Base-by-base conservation (phyloP, 2,113 vertebrate genomes). In the Rhea americana region DNA sequence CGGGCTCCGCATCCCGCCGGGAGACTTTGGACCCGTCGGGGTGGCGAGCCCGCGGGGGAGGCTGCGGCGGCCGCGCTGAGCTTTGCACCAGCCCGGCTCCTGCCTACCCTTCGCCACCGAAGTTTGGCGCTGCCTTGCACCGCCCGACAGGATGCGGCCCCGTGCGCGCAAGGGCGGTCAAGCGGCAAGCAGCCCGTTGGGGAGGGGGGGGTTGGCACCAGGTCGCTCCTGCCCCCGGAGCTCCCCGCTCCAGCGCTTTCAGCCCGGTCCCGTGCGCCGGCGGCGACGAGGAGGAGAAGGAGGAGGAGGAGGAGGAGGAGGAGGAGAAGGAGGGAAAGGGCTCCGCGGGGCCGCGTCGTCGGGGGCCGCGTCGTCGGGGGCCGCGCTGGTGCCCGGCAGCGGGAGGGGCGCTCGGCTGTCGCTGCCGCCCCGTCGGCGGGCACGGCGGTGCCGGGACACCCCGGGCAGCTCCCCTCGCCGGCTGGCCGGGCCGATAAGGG, bases 401-500 rank as follows among this genome's bases (percentile, higher is more conserved):
- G 7, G 11, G 62, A 39, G 24, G 7, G 90, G 67, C 88, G 56
- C 24, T 58, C 6, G 24, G 15, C 32, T 67, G 13, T 41, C 66
- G 28, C 43, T 12, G 3, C 68, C 73, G 12, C 28, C 56, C n/a
- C 48, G n/a, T 13, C 17, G 7, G 21, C 6, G 55, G 28, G 26
- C 26, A 28, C 28, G 55, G 26, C 51, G 53, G 53, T 14, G 53
- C 11, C 22, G 24, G 26, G 51, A 66, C 45, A 24, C 39, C 26
- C 5, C 24, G 11, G 2, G 70, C 47, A 19, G 8, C 13, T 78
- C 62, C n/a, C 17, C 43, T 81, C 25, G 72, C 51, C 87, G 53
- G 80, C 92, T 88, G 94, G 62, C 16, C 41, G 4, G 16, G 81
- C 67, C 71, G 92, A 94, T 88, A 92, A 88, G 62, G 41, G 72